Conservation (phyloP, 2,797 vertebrate species). For the Sciurus vulgaris region DNA sequence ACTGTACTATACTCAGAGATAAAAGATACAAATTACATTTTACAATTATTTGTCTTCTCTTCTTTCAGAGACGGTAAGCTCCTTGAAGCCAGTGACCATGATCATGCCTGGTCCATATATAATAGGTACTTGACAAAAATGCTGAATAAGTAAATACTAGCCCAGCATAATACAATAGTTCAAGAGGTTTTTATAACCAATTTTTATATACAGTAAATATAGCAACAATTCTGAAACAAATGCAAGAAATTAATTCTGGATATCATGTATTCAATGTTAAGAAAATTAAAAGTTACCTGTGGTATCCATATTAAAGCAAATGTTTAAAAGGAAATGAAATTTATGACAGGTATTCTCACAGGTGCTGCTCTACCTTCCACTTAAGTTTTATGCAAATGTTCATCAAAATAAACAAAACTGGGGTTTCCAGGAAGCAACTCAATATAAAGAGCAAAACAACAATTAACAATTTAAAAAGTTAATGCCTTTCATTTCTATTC, state of each 20-base stretch:
- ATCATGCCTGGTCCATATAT: not conserved
- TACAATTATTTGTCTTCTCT: not conserved
- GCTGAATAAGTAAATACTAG: not conserved
- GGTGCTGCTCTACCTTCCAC: not conserved
- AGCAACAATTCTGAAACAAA: constrained; percentile 26
- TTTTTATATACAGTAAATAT: constrained; percentile 17
- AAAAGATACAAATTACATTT: constrained; percentile 25
- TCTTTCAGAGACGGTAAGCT: not conserved
- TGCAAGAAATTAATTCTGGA: not conserved
- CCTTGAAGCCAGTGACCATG: not conserved
- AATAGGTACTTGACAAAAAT: not conserved
- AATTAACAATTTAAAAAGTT: not conserved
- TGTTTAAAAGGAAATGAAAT: constrained; percentile 43
- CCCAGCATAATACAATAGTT: not conserved
- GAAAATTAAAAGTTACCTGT: not conserved
- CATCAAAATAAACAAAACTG: constrained; percentile 41
- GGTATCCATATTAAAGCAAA: constrained; percentile 27
- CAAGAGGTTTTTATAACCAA: not conserved
- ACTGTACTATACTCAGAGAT: constrained; percentile 12
- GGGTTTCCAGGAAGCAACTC: constrained; percentile 11
- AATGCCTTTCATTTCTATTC: constrained; percentile 31
- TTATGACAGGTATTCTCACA: not conserved
- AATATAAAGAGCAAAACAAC: constrained; percentile 52
- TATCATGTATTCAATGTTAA: not conserved
- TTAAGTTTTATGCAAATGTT: constrained; percentile 60